Conservation (phyloP, 1,140 invertebrate genomes). For the Aphis gossypii region DNA sequence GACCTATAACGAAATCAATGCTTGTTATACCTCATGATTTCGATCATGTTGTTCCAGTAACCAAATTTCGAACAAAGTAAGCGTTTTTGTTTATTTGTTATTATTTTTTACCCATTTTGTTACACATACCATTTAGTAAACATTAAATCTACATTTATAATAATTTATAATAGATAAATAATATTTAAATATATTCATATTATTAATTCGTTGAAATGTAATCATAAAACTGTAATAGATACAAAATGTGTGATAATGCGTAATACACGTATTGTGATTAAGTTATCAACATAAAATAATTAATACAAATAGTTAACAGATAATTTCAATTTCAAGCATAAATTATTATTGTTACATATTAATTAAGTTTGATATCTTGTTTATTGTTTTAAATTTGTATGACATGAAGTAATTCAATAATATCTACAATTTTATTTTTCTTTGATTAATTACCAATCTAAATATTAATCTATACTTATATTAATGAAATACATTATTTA, state of each 20-base stretch:
- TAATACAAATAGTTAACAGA: neutral
- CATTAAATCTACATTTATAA: neutral
- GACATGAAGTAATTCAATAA: neutral
- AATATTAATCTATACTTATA: neutral
- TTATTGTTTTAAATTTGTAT: neutral
- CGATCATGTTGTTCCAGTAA: neutral
- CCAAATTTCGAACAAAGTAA: slow-evolving; percentile 34
- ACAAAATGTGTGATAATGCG: neutral
- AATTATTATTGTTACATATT: neutral
- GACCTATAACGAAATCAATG: neutral
- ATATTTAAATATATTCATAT: neutral
- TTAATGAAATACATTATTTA: neutral
- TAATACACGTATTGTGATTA: neutral
- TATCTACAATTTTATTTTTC: neutral
- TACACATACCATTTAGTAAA: neutral
- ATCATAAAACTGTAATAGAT: neutral
- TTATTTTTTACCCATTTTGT: neutral
- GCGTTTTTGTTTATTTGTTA: neutral
- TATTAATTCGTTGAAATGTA: neutral
- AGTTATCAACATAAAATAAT: neutral
- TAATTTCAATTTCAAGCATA: neutral
- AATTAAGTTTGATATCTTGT: neutral
- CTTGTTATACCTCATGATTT: neutral
- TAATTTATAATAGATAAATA: neutral
- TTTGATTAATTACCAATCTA: neutral